Base-by-base conservation (phyloP, 2,113 vertebrate species). In the Pleuronectes platessa region DNA sequence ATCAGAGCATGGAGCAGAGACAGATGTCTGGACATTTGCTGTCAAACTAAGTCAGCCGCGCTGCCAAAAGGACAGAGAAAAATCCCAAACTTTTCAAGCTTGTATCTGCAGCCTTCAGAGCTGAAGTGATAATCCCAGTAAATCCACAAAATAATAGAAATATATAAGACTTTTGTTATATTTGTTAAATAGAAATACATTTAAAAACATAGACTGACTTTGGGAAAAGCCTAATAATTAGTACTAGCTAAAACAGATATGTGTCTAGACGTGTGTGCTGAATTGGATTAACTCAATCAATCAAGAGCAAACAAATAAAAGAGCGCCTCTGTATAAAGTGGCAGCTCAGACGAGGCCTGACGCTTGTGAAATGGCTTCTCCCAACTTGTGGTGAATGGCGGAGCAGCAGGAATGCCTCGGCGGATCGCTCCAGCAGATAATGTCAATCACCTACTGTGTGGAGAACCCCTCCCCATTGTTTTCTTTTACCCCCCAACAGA, bases 11-110 rank as follows among this genome's bases (percentile, higher is more conserved):
- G 58, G 82, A 85, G 85, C 75, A 71, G 83, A 90, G 93, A 89
- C 93, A 94, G 93, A 94, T 94, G 93, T 92, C 90, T 84, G 92
- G 91, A 93, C 93, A 93, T 94, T 94, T 91, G 90, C 89, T 94
- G 92, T 93, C 88, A 90, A 93, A 94, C 86, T 92, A 90, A 92
- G 92, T 93, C 89, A 89, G 60, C 74, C 59, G 5, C 71, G 68
- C 83, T 92, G 94, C 93, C 94, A 94, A 90, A 80, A 81, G 61
- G 78, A 90, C 74, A 76, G 74, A 55, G 76, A 62, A 84, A 84
- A 80, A 82, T 73, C 71, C 83, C 71, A 88, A 90, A 90, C 83
- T 92, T 93, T 89, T 55, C 79, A 62, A 71, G 72, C 59, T 90
- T 87, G 86, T 90, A 86, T 84, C 64, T 82, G 76, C 40, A 54